Percentiles rank a stretch among this genome's conserved stretches.
Conservation (phyloP, 2,888 invertebrate genomes). For the Leptopilina myrica region DNA sequence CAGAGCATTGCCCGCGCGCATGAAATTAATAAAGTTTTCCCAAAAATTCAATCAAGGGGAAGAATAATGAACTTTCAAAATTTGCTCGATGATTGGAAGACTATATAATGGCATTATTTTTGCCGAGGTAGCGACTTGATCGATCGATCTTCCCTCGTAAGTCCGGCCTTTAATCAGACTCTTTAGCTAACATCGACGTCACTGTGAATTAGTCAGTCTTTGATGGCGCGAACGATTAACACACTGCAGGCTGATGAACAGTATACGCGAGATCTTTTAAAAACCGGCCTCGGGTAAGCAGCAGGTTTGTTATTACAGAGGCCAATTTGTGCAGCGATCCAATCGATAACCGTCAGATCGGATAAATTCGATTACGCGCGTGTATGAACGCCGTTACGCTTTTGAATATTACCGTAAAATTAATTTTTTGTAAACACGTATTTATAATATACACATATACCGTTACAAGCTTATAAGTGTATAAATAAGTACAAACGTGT, state of each 20-base stretch:
- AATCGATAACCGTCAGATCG: slow-evolving; percentile 47
- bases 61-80: no score
- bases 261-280: slow-evolving; percentile 29
- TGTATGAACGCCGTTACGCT: slow-evolving; percentile 15
- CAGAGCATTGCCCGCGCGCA: no score
- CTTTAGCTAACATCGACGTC: slow-evolving; percentile 63
- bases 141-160: slow-evolving; percentile 43
- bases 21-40: no score
- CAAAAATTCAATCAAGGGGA: no score
- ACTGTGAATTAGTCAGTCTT: slow-evolving; percentile 56
- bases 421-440: not conserved
- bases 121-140: slow-evolving; percentile 1
- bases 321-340: slow-evolving; percentile 59
- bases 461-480: not conserved
- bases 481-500: not conserved
- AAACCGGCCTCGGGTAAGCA: slow-evolving; percentile 42
- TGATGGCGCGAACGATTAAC: slow-evolving; percentile 56
- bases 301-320: slow-evolving; percentile 57
- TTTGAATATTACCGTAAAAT: slow-evolving; percentile 18
- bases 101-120: slow-evolving; percentile 27
- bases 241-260: slow-evolving; percentile 47
- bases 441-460: no score
- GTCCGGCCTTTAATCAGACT: slow-evolving; percentile 59
- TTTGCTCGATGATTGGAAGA: not conserved
- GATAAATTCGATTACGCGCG: slow-evolving; percentile 28